Evolutionary conservation across 1,140 invertebrate genomes (phyloP).

Genomic region (Drosophila erecta): DNA sequence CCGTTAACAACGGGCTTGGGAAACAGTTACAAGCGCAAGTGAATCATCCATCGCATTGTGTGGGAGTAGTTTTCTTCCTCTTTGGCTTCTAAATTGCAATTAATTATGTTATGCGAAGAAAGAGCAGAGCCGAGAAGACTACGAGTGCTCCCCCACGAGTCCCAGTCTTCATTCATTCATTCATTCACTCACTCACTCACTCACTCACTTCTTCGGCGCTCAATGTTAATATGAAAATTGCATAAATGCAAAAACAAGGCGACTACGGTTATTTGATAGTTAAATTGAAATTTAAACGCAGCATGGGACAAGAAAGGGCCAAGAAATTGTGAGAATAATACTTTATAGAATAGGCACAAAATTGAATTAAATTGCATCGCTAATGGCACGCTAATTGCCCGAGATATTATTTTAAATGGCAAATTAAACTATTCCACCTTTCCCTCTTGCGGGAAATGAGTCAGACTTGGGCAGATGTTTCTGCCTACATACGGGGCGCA

Average conservation of each 20-base stretch:
- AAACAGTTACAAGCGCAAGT: conserved; percentile 79
- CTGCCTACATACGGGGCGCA: conserved; percentile 9
- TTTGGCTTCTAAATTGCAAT: conserved; percentile 76
- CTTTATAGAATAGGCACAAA: conserved; percentile 8
- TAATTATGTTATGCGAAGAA: conserved; percentile 67
- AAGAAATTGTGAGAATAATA: conserved; percentile 26
- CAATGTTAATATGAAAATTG: conserved; percentile 82
- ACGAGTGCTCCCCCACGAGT: conserved; percentile 32
- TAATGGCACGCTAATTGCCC: conserved; percentile 34
- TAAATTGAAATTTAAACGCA: conserved; percentile 53
- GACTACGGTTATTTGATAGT: conserved; percentile 65
- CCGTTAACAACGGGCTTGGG: conserved; percentile 79
- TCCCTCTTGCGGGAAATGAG: conserved; percentile 5
- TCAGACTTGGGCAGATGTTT: conserved; percentile 27
- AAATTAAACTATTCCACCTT: conserved; percentile 41
- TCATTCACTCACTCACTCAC: conserved; percentile 54
- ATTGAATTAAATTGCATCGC: conserved; percentile 43
- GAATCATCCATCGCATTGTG: conserved; percentile 61
- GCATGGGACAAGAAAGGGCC: conserved; percentile 12
- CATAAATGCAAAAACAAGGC: conserved; percentile 52
- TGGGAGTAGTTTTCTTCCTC: conserved; percentile 27
- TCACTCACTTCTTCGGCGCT: conserved; percentile 24
- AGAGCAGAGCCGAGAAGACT: conserved; percentile 20
- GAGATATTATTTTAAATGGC: conserved; percentile 49
- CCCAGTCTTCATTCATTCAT: conserved; percentile 47